Conservation (phyloP, 2,113 vertebrate species). For the Muscicapa adusta region DNA sequence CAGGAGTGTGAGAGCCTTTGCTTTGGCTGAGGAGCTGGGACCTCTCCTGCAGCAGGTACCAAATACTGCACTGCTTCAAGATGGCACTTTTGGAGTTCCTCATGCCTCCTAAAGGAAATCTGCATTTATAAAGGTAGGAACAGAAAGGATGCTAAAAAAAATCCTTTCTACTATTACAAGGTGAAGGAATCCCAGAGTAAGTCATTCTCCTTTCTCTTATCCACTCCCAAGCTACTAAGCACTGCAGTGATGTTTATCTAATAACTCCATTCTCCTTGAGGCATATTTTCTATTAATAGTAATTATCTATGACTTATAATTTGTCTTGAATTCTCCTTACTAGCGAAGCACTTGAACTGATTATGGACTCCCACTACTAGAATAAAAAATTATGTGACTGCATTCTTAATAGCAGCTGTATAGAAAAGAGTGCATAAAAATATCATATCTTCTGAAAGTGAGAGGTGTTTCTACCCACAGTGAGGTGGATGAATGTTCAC, state of each 20-base stretch:
- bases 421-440: slow-evolving; percentile 57
- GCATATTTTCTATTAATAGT: slow-evolving; percentile 71
- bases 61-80: background rate
- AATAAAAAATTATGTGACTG: slow-evolving; percentile 68
- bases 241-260: slow-evolving; percentile 55
- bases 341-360: slow-evolving; percentile 59
- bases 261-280: slow-evolving; percentile 67
- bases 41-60: background rate
- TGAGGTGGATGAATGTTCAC: slow-evolving; percentile 27
- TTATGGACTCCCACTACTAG: slow-evolving; percentile 65
- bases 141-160: background rate
- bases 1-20: background rate
- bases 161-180: background rate
- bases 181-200: slow-evolving; percentile 45
- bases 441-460: slow-evolving; percentile 59
- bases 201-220: slow-evolving; percentile 7
- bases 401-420: slow-evolving; percentile 68
- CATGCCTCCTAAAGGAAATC: background rate
- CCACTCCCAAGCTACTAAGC: background rate
- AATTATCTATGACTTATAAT: slow-evolving; percentile 67
- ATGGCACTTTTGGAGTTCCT: background rate
- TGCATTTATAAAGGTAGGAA: background rate
- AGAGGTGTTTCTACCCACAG: slow-evolving; percentile 52
- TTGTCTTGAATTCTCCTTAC: slow-evolving; percentile 67
- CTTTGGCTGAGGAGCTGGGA: background rate